Conservation (phyloP, 2,113 vertebrate genomes). For the Peromyscus leucopus region DNA sequence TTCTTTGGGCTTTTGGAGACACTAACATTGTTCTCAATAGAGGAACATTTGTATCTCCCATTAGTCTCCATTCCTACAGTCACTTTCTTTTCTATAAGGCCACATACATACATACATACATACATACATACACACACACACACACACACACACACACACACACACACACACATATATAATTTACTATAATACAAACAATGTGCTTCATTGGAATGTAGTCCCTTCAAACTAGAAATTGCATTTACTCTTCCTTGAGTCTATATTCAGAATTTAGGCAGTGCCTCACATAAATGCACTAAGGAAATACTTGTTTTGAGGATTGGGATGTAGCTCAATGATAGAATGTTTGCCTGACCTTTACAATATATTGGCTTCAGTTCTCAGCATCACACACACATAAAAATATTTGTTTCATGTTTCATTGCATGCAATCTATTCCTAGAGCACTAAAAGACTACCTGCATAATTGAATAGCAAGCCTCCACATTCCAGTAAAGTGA, state of each 20-base stretch:
- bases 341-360: background rate
- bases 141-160: background rate
- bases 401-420: background rate
- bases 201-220: background rate
- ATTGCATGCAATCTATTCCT: background rate
- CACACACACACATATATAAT: background rate
- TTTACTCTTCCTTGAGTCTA: background rate
- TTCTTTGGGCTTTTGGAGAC: background rate
- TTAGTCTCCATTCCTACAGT: background rate
- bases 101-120: background rate
- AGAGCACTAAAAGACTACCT: background rate
- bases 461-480: background rate
- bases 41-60: background rate
- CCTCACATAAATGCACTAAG: background rate
- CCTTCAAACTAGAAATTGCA: background rate
- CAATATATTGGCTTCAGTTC: background rate
- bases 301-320: background rate
- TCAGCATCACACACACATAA: background rate
- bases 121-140: background rate
- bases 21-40: background rate
- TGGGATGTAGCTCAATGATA: background rate
- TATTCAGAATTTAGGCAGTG: background rate
- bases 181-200: background rate
- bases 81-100: background rate
- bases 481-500: background rate